A percentile compares a stretch with the other conserved stretches of the same genome.
These are phyloP conservation scores for Trachelus iudaicus DNA, from an alignment of 2,888 invertebrate genomes.

Conservation along the genomic window DNA sequence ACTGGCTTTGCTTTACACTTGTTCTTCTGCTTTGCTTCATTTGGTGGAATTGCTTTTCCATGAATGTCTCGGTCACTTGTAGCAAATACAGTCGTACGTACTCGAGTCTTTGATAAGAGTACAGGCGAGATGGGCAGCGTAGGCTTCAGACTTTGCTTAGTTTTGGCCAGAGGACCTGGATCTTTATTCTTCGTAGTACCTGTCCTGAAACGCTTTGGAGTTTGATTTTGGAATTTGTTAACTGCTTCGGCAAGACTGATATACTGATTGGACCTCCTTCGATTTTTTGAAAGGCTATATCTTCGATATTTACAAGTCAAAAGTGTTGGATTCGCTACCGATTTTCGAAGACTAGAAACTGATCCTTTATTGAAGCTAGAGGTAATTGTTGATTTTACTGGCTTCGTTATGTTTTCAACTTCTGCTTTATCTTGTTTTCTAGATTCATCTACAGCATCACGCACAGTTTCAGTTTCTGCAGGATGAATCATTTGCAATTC, in stretches of 20 bases:
- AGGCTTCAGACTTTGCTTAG: slow-evolving; percentile 28
- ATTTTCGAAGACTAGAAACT: no score
- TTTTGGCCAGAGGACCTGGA: slow-evolving; percentile 42
- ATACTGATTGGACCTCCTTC: slow-evolving; percentile 47
- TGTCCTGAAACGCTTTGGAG: slow-evolving; percentile 69
- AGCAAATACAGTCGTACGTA: no score
- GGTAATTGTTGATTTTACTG: no score
- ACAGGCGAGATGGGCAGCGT: slow-evolving; percentile 54
- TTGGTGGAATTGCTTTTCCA: background rate
- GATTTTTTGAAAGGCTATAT: slow-evolving; percentile 35
- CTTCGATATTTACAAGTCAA: slow-evolving; percentile 38
- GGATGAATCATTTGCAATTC: no score
- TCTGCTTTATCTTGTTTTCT: no score
- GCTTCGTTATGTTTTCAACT: no score
- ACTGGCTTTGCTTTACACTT: slow-evolving; percentile 50
- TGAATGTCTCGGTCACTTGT: no score
- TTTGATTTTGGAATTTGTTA: slow-evolving; percentile 67
- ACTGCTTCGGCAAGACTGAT: slow-evolving; percentile 70
- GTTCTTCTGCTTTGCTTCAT: background rate
- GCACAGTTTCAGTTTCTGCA: no score
- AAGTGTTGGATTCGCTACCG: slow-evolving; percentile 21
- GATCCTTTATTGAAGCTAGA: no score
- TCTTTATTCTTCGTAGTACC: slow-evolving; percentile 44
- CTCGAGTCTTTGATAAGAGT: slow-evolving; percentile 42
- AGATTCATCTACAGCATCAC: no score